phyloP scores from a whole-genome alignment of 2,888 invertebrate species.

The Heliconius ismenius region DNA sequence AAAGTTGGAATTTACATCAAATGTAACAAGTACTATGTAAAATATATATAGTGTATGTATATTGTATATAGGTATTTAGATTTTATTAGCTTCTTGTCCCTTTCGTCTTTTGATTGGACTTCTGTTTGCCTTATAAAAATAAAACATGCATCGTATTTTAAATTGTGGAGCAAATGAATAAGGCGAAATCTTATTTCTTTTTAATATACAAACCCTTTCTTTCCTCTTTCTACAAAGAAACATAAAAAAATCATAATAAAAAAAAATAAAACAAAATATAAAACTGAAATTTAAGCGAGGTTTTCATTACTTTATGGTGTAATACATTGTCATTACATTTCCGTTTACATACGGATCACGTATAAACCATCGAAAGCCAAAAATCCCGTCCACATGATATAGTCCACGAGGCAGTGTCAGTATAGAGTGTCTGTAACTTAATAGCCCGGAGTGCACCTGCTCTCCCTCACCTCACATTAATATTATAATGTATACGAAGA shows the following conservation, averaged over 20 bases:
- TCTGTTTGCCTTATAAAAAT: neutral
- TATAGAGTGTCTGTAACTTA: slow-evolving; percentile 57
- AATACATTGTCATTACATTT: slow-evolving; percentile 23
- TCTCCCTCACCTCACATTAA: slow-evolving; percentile 64
- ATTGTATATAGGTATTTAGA: neutral
- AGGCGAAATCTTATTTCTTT: neutral
- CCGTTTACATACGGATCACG: slow-evolving; percentile 19
- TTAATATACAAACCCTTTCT: too few species aligned
- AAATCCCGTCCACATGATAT: slow-evolving; percentile 24
- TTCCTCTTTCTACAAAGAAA: neutral
- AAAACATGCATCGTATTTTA: neutral
- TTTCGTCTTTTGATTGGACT: neutral
- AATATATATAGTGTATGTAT: neutral
- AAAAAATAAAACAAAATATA: neutral
- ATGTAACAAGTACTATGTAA: slow-evolving; percentile 1
- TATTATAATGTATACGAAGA: slow-evolving; percentile 74
- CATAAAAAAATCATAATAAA: neutral
- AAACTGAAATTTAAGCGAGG: neutral
- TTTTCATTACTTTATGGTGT: slow-evolving; percentile 1
- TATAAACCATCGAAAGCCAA: slow-evolving; percentile 20
- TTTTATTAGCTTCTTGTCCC: neutral
- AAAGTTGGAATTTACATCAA: slow-evolving; percentile 20
- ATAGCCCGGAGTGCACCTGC: slow-evolving; percentile 74
- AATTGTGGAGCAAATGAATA: neutral
- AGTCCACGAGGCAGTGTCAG: slow-evolving; percentile 37